Conservation (phyloP, 2,888 invertebrate species). For the Lasioglossum villosulum region DNA sequence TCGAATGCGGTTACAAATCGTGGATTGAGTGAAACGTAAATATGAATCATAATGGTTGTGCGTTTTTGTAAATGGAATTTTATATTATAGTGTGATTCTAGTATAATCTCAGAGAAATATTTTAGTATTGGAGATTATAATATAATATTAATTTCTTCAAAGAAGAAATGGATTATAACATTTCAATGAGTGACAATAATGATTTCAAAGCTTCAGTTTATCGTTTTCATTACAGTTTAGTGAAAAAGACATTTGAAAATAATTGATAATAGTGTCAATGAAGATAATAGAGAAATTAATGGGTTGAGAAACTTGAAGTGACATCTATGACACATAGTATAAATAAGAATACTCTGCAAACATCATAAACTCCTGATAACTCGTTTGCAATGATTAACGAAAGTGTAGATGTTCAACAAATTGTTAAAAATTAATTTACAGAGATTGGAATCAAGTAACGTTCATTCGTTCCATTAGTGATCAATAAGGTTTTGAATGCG, state of each 20-base stretch:
- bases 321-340: not conserved
- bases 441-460: not conserved
- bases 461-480: not conserved
- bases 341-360: not conserved
- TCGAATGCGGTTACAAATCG: not conserved
- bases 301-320: not conserved
- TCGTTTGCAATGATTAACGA: not conserved
- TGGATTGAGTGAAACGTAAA: not conserved
- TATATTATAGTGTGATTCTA: not conserved
- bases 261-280: not conserved
- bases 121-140: not conserved
- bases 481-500: not conserved
- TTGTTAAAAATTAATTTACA: not conserved
- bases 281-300: not conserved
- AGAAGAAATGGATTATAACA: not conserved
- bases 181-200: not conserved
- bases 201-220: not conserved
- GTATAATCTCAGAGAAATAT: not conserved
- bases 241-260: not conserved
- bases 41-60: not conserved
- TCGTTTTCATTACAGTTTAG: not conserved
- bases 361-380: not conserved
- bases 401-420: not conserved
- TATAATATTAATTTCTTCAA: not conserved
- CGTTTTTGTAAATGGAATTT: not conserved